Conservation (phyloP, 2,113 vertebrate genomes). For the Picathartes gymnocephalus region DNA sequence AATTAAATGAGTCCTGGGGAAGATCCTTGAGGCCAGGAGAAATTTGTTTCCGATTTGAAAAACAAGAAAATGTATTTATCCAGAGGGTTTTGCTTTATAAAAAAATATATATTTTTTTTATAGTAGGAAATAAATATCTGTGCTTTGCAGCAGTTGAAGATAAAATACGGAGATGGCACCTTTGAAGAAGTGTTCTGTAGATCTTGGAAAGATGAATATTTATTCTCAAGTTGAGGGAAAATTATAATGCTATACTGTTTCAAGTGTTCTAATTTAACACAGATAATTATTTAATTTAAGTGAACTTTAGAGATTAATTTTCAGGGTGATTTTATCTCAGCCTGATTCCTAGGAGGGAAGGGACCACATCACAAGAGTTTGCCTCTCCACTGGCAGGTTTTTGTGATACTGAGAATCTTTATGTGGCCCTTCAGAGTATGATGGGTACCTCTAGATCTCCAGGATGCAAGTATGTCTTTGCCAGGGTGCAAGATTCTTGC, state of each 20-base stretch:
- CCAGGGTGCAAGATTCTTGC: neutral
- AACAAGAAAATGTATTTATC: neutral
- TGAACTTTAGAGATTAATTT: slow-evolving; percentile 8
- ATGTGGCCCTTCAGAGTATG: neutral
- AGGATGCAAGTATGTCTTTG: neutral
- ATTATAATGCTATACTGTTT: neutral
- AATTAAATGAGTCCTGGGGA: neutral
- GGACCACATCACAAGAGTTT: neutral
- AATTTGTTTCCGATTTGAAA: neutral
- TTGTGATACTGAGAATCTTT: neutral
- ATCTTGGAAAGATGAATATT: neutral
- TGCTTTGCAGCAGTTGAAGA: neutral
- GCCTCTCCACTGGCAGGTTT: neutral
- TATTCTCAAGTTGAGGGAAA: neutral
- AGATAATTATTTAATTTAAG: neutral
- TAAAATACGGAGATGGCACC: neutral
- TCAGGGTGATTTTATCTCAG: neutral
- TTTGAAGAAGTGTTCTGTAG: neutral
- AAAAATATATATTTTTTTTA: neutral
- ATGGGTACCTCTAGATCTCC: neutral
- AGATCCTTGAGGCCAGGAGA: neutral
- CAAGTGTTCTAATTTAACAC: neutral
- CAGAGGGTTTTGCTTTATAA: neutral
- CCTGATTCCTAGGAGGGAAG: neutral
- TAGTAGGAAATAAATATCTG: neutral